Evolutionary conservation across 2,113 vertebrate species (phyloP), one percentile per base, ranked within the genome.

Genomic region (Astur gentilis): DNA sequence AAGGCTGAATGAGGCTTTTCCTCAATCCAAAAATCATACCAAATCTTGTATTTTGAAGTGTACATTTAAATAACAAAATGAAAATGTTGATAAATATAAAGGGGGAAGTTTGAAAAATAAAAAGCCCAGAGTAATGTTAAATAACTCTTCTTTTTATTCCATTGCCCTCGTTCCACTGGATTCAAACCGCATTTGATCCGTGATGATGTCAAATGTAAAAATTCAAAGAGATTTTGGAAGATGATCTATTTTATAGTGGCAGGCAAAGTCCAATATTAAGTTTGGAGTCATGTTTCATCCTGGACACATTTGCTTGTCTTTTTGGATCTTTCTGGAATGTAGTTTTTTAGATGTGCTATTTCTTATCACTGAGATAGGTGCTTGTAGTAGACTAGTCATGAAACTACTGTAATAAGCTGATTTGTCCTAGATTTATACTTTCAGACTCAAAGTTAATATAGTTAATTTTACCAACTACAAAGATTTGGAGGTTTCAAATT

Each of bases 391-490:
- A 49, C 12, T 38, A 70, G 10, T 92, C 27, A 67, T 50, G 44
- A 34, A 78, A 83, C 2, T 71, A 21, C 36, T 84, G 23, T 54
- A 64, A 49, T 34, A 81, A n/a, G 32, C 84, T 90, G 57, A 16
- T 79, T 67, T 92, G 66, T 36, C 16, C 16, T 55, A 60, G 62
- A 71, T 83, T 83, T 67, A 67, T 31, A 16, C 4, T 40, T 84
- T 95, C 40, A 42, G 18, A 55, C 66, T 89, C 12, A 71, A 88
- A 80, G 18, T 83, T 62, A 73, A 21, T 95, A 62, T 16, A 72
- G 11, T 88, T 60, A 69, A 84, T 87, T 76, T 58, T 84, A 92
- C 87, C 20, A 58, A 57, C 94, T 81, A 61, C 49, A 78, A 76
- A 26, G 18, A 79, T 42, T 65, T 32, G 29, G 9, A 81, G 3